Evolutionary conservation across 2,797 vertebrate genomes (phyloP).

Genomic region (Enteromius treurensis): DNA sequence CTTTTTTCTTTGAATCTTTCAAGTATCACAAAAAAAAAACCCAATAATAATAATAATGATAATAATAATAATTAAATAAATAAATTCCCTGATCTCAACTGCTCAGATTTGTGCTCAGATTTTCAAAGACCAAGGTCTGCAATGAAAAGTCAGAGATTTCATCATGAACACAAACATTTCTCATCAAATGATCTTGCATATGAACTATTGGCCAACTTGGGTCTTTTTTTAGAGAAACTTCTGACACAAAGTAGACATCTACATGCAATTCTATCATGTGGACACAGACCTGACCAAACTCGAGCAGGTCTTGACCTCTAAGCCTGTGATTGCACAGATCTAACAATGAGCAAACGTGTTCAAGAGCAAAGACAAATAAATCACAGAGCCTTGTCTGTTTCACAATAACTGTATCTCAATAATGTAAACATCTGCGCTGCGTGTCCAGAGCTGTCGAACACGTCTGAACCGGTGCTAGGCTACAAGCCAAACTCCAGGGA

Average conservation of each 20-base stretch:
- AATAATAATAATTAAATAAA: not conserved
- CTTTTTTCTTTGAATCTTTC: not conserved
- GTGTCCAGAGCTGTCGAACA: conserved; percentile 24
- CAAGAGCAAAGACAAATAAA: conserved; percentile 32
- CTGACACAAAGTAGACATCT: not conserved
- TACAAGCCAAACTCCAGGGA: not conserved
- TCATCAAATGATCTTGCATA: not conserved
- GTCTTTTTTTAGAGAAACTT: not conserved
- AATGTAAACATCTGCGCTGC: conserved; percentile 38
- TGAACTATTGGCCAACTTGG: not conserved
- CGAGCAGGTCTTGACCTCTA: conserved; percentile 55
- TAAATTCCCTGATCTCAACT: not conserved
- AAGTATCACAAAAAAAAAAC: not conserved
- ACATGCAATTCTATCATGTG: not conserved
- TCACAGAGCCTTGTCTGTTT: conserved; percentile 13
- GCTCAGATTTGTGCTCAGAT: not conserved
- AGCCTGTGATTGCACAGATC: conserved; percentile 54
- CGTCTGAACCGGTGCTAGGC: conserved; percentile 17
- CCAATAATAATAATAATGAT: too few species aligned
- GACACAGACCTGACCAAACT: conserved; percentile 26
- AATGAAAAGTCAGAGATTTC: not conserved
- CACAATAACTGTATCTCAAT: conserved; percentile 32
- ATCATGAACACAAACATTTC: not conserved
- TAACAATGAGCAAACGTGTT: conserved; percentile 46
- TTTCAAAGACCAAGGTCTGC: not conserved